Evolutionary conservation across 2,888 invertebrate species (phyloP).

Genomic region (Drosophila antonietae): DNA sequence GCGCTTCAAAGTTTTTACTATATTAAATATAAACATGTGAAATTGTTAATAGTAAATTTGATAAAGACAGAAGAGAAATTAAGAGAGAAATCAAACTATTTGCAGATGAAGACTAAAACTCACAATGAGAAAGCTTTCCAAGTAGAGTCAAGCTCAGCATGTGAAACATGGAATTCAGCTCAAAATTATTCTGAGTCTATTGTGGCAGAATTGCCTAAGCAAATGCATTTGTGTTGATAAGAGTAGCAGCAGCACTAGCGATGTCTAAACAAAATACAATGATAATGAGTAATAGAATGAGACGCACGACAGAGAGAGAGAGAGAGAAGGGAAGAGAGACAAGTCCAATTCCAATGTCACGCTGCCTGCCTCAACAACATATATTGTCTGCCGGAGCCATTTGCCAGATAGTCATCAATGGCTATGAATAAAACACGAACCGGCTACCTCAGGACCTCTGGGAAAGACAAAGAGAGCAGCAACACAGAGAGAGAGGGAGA

Average conservation of each 20-base stretch:
- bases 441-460: constrained; percentile 26
- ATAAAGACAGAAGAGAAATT: not conserved
- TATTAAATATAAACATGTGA: constrained; percentile 26
- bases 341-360: constrained; percentile 39
- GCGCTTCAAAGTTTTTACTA: constrained; percentile 25
- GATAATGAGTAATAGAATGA: constrained; percentile 59
- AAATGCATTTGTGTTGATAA: constrained; percentile 66
- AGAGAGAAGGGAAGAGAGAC: not conserved
- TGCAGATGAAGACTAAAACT: too few species aligned
- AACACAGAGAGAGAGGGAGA: not conserved
- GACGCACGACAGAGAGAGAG: constrained; percentile 18
- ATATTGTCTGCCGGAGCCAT: constrained; percentile 51
- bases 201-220: constrained; percentile 58
- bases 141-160: not conserved
- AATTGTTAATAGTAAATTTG: constrained; percentile 6
- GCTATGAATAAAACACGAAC: constrained; percentile 54
- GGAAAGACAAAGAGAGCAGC: constrained; percentile 31
- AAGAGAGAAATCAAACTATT: not conserved
- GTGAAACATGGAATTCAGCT: not conserved
- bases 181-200: not conserved
- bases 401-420: constrained; percentile 69
- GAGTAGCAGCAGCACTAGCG: constrained; percentile 21
- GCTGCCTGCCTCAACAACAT: constrained; percentile 14
- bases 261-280: constrained; percentile 39
- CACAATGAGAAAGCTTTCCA: not conserved